Conservation (phyloP, 2,888 invertebrate species). For the Amphipyra berbera region DNA sequence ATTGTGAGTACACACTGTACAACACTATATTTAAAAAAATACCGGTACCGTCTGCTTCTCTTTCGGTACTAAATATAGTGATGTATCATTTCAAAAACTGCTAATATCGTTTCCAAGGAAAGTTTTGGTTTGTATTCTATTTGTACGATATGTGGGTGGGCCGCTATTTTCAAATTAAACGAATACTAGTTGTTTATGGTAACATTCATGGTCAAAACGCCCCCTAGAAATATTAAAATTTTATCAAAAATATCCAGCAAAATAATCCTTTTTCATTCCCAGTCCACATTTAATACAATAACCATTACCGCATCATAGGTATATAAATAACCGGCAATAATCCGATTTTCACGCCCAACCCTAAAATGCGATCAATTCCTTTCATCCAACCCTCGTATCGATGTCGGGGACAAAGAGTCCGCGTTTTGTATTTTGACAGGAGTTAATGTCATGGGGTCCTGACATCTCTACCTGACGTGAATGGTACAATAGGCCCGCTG, state of each 20-base stretch:
- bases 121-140: too few relatives aligned
- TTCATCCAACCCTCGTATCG: constrained; percentile 73
- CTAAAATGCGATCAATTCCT: constrained; percentile 62
- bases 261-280: constrained; percentile 14
- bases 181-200: too few relatives aligned
- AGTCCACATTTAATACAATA: constrained; percentile 24
- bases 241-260: neutral
- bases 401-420: constrained; percentile 77
- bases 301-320: constrained; percentile 44
- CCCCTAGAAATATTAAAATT: neutral
- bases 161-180: too few relatives aligned
- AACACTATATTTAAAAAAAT: too few relatives aligned
- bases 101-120: too few relatives aligned
- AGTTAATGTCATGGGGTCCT: constrained; percentile 80
- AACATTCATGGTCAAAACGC: neutral
- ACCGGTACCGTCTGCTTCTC: too few relatives aligned
- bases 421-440: constrained; percentile 84
- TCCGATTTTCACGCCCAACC: constrained; percentile 74
- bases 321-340: constrained; percentile 64
- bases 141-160: too few relatives aligned
- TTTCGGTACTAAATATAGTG: too few relatives aligned
- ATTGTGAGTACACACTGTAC: too few relatives aligned
- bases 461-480: constrained; percentile 76
- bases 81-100: too few relatives aligned
- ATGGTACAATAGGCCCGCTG: constrained; percentile 61